These are phyloP conservation scores for Oncorhynchus gorbuscha DNA, from an alignment of 2,113 vertebrate genomes.

Conservation along the genomic window DNA sequence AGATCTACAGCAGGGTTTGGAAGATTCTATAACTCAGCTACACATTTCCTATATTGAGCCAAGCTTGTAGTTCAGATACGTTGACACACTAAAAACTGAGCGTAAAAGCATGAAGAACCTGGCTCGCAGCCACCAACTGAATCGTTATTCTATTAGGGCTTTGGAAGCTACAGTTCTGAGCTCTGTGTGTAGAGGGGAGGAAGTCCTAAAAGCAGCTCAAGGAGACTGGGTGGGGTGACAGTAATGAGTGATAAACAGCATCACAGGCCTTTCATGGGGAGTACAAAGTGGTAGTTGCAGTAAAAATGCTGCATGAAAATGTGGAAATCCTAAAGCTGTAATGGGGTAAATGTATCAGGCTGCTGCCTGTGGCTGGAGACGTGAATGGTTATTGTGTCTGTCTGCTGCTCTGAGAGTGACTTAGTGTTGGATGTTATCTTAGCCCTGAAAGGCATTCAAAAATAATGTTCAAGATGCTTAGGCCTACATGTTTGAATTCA, in stretches of 20 bases:
- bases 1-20: conserved; percentile 4
- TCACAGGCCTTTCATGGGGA: conserved; percentile 7
- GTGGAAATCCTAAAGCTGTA: conserved; percentile 17
- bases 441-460: neutral
- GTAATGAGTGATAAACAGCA: conserved; percentile 30
- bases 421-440: neutral
- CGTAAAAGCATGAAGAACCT: conserved; percentile 41
- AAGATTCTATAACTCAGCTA: conserved; percentile 14
- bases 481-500: conserved; percentile 7
- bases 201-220: conserved; percentile 3
- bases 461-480: neutral
- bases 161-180: conserved; percentile 27
- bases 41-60: conserved; percentile 23
- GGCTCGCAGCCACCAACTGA: conserved; percentile 32
- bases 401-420: neutral
- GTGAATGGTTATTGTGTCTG: neutral
- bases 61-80: conserved; percentile 49
- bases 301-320: conserved; percentile 17
- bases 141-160: conserved; percentile 60
- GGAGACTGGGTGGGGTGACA: conserved; percentile 11
- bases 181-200: neutral
- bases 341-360: neutral
- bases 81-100: conserved; percentile 35
- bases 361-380: neutral
- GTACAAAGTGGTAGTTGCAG: no score